Conservation (phyloP, 1,140 invertebrate species). For the Zeugodacus cucurbitae region DNA sequence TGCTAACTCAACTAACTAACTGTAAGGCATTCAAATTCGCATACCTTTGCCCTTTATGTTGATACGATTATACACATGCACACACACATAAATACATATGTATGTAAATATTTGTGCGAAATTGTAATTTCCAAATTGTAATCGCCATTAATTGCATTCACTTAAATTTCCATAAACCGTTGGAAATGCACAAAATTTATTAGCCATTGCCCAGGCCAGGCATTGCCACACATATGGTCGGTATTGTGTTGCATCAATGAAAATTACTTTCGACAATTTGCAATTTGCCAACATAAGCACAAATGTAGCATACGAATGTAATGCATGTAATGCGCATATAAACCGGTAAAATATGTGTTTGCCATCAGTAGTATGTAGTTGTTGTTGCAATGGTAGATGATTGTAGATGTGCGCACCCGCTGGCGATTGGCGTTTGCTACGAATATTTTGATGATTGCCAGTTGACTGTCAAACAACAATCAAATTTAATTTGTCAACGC, state of each 20-base stretch:
- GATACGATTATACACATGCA: too few species aligned
- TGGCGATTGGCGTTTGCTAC: background rate
- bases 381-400: too few species aligned
- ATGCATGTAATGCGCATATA: background rate
- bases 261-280: slow-evolving; percentile 25
- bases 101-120: background rate
- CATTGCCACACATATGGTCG: background rate
- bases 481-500: slow-evolving; percentile 38
- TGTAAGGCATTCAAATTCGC: too few species aligned
- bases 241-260: background rate
- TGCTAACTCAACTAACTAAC: too few species aligned
- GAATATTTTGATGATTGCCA: slow-evolving; percentile 24
- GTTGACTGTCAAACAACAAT: slow-evolving; percentile 32
- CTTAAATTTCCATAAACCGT: slow-evolving; percentile 1
- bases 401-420: background rate
- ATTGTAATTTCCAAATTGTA: background rate
- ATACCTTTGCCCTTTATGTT: too few species aligned
- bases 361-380: background rate
- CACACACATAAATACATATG: too few species aligned
- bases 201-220: background rate
- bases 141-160: slow-evolving; percentile 19
- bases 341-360: background rate
- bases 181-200: background rate
- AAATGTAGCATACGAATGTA: background rate
- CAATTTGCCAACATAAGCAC: background rate